These are phyloP conservation scores for Phyllopteryx taeniolatus DNA, from an alignment of 2,113 vertebrate genomes.

Conservation along the genomic window DNA sequence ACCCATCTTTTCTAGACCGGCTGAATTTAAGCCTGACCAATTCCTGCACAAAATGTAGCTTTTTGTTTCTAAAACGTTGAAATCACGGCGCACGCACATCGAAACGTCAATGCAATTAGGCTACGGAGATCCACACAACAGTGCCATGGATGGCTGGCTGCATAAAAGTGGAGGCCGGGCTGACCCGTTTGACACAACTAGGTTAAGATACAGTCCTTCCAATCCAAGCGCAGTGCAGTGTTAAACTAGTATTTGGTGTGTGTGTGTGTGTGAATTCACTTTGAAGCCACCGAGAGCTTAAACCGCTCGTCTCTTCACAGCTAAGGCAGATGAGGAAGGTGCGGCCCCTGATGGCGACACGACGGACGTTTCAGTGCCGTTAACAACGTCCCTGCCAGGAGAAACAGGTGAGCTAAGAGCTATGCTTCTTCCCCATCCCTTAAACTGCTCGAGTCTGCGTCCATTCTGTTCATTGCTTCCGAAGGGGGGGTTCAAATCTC, in stretches of 20 bases:
- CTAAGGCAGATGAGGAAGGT: slow-evolving; percentile 29
- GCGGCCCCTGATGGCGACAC: slow-evolving; percentile 1
- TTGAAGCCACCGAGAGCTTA: slow-evolving; percentile 30
- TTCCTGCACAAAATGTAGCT: neutral
- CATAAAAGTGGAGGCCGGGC: slow-evolving; percentile 48
- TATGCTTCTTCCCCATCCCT: slow-evolving; percentile 4
- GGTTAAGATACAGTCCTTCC: slow-evolving; percentile 61
- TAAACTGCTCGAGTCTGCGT: neutral
- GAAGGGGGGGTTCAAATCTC: slow-evolving; percentile 12
- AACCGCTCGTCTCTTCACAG: slow-evolving; percentile 52
- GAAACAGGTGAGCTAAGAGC: slow-evolving; percentile 57
- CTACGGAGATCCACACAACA: slow-evolving; percentile 39
- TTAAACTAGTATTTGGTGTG: slow-evolving; percentile 24
- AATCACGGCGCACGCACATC: slow-evolving; percentile 4
- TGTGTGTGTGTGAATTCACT: neutral
- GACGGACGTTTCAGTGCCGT: slow-evolving; percentile 26
- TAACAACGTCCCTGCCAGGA: slow-evolving; percentile 12
- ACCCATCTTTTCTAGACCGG: too few relatives aligned
- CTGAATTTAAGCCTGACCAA: neutral
- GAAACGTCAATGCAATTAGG: slow-evolving; percentile 58
- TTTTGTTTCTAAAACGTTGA: neutral
- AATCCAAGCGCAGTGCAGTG: slow-evolving; percentile 26
- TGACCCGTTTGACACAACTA: slow-evolving; percentile 68
- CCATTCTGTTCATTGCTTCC: slow-evolving; percentile 50
- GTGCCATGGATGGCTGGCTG: slow-evolving; percentile 50